Percentiles rank a stretch among this genome's conserved stretches.
Evolutionary conservation across 2,888 invertebrate genomes (phyloP).

Genomic region (Drosophila formosana): DNA sequence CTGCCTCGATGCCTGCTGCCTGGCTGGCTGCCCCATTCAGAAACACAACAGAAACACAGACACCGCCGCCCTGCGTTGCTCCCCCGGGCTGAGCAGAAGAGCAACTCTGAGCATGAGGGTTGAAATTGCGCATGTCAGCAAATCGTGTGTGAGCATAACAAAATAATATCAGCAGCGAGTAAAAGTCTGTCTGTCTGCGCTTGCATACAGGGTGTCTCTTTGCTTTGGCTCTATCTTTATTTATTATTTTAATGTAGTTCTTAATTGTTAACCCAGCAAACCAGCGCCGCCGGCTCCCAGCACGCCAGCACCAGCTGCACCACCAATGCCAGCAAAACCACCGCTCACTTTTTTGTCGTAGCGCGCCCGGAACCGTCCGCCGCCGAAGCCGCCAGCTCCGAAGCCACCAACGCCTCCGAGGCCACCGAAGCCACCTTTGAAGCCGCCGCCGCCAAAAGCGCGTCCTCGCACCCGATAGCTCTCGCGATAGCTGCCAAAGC

Average conservation of each 20-base stretch:
- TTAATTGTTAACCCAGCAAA: slow-evolving; percentile 34
- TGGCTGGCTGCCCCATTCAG: slow-evolving; percentile 49
- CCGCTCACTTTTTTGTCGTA: slow-evolving; percentile 29
- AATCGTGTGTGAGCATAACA: slow-evolving; percentile 40
- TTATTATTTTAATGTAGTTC: background rate
- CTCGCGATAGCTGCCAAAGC: slow-evolving; percentile 78
- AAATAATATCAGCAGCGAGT: slow-evolving; percentile 22
- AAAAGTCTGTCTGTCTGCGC: slow-evolving; percentile 9
- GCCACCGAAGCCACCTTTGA: slow-evolving; percentile 65
- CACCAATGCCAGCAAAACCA: slow-evolving; percentile 33
- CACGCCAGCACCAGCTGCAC: slow-evolving; percentile 40
- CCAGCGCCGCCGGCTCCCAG: slow-evolving; percentile 50
- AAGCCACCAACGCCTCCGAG: slow-evolving; percentile 57
- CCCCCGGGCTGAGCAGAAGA: slow-evolving; percentile 17
- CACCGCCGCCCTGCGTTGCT: slow-evolving; percentile 23
- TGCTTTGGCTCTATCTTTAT: slow-evolving; percentile 37
- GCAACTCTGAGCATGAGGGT: slow-evolving; percentile 48
- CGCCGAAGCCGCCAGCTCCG: slow-evolving; percentile 28
- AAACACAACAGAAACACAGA: slow-evolving; percentile 23
- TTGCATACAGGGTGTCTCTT: slow-evolving; percentile 66
- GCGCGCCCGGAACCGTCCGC: slow-evolving; percentile 19
- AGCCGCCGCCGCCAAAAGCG: slow-evolving; percentile 71
- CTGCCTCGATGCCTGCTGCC: slow-evolving; percentile 16
- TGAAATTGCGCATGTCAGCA: slow-evolving; percentile 81
- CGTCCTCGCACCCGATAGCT: slow-evolving; percentile 66